These are phyloP conservation scores for Chrysolina americana DNA, from an alignment of 2,888 invertebrate genomes.

Conservation along the genomic window DNA sequence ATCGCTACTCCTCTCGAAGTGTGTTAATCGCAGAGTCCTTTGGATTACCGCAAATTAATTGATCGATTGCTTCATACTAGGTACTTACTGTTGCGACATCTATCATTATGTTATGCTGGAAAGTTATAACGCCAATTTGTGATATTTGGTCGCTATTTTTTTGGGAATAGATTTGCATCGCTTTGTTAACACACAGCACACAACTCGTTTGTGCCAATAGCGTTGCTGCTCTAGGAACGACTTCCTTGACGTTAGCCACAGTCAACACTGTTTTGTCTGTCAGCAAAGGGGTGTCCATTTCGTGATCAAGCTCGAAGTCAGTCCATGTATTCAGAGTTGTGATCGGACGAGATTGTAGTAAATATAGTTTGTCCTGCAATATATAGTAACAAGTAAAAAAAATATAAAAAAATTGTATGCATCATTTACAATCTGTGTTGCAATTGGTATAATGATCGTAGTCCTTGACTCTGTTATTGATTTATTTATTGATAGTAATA, in stretches of 20 bases:
- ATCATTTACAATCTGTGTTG: no score
- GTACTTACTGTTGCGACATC: conserved; percentile 61
- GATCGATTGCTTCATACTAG: background rate
- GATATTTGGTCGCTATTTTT: conserved; percentile 47
- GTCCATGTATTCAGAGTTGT: conserved; percentile 82
- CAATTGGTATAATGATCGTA: no score
- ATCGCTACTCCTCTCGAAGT: no score
- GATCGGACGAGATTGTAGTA: conserved; percentile 86
- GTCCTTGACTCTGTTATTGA: no score
- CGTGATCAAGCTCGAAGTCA: conserved; percentile 85
- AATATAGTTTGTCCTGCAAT: conserved; percentile 73
- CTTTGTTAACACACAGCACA: conserved; percentile 46
- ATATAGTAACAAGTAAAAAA: no score
- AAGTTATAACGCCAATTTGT: conserved; percentile 48
- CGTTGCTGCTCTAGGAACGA: conserved; percentile 65
- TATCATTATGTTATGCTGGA: conserved; percentile 65
- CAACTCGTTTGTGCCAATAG: conserved; percentile 56
- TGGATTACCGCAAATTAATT: no score
- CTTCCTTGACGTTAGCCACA: conserved; percentile 84
- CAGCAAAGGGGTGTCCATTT: conserved; percentile 80
- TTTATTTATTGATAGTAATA: no score
- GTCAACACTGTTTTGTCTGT: conserved; percentile 78
- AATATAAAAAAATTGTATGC: no score
- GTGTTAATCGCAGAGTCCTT: no score
- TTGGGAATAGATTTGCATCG: conserved; percentile 47